Evolutionary conservation across 2,888 invertebrate species (phyloP), one percentile per base, ranked within the genome.

Genomic region (Scrobipalpa atriplicella): DNA sequence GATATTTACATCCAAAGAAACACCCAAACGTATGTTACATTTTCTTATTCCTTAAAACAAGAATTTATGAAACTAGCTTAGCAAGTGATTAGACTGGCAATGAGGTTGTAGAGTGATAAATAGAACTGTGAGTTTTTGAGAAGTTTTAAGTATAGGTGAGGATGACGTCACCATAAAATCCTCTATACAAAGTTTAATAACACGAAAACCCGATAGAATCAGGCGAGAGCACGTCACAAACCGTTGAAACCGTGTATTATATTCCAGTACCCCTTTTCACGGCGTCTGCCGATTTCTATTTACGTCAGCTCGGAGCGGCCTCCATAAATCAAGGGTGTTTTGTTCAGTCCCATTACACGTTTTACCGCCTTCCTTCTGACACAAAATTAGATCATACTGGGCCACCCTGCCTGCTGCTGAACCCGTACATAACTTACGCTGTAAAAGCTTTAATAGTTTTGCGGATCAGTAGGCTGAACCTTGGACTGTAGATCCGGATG

Each of bases 381-480:
- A 89, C 88, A 83, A 88, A 89, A 89, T 89, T 89, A 89, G 88
- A 89, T 88, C 86, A 89, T 85, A 84, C 86, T 82, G 78, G 86
- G 84, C 82, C 82, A 82, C 83, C 84, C 80, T 75, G 77, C 77
- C 77, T 76, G 6, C 79, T 77, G 74, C 76, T 75, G 80, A 77
- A 74, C 76, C 79, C 84, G 83, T 84, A 82, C 81, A 84, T 86
- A 85, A 86, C 83, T 84, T 86, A 18, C 29, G 83, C 29, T 29
- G 29, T 29, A 29, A 29, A 29, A 29, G 29, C 2, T 29, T 29
- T 29, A 29, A 29, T 29, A 29, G 29, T 29, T 29, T 29, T 29
- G 29, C 5, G 29, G 29, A 29, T 29, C 29, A 29, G 29, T 29
- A 5, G 29, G 2, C 29, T 5, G 29, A 29, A 5, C 29, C 29